A percentile compares a stretch with the other conserved stretches of the same genome.
Conservation (phyloP, 1,140 invertebrate species). For the Drosophila varians region DNA sequence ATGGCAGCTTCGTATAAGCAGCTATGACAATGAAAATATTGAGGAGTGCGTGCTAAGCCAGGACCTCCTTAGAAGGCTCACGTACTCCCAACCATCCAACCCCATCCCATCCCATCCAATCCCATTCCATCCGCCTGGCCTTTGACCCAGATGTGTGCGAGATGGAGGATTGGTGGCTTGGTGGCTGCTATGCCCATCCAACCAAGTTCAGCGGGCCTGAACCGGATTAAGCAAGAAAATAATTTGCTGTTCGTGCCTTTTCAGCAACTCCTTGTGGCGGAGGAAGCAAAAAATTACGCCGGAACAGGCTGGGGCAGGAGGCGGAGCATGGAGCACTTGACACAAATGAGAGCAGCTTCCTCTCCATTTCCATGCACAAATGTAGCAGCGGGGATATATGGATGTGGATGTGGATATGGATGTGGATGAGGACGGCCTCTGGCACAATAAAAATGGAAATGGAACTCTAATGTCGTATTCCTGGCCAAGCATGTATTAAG, state of each 20-base stretch:
- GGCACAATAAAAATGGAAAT: conserved; percentile 60
- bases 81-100: conserved; percentile 6
- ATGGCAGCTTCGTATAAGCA: conserved; percentile 70
- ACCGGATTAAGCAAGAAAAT: conserved; percentile 80
- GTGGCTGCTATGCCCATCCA: conserved; percentile 36
- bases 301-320: too few species aligned
- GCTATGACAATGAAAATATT: conserved; percentile 76
- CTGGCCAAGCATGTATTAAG: conserved; percentile 71
- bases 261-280: conserved; percentile 51
- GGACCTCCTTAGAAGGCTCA: conserved; percentile 32
- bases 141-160: conserved; percentile 68
- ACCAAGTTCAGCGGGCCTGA: conserved; percentile 68
- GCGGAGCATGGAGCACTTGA: conserved; percentile 37
- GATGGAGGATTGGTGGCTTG: too few species aligned
- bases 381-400: conserved; percentile 11
- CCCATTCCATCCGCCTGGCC: conserved; percentile 45
- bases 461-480: conserved; percentile 75
- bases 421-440: conserved; percentile 12
- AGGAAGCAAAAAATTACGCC: conserved; percentile 26
- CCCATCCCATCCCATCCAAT: neutral
- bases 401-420: neutral
- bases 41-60: conserved; percentile 42
- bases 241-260: conserved; percentile 80
- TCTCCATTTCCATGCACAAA: conserved; percentile 25
- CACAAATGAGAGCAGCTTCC: conserved; percentile 59